These are phyloP conservation scores for Parasteatoda tepidariorum DNA, from an alignment of 1,140 invertebrate genomes.

Conservation along the genomic window DNA sequence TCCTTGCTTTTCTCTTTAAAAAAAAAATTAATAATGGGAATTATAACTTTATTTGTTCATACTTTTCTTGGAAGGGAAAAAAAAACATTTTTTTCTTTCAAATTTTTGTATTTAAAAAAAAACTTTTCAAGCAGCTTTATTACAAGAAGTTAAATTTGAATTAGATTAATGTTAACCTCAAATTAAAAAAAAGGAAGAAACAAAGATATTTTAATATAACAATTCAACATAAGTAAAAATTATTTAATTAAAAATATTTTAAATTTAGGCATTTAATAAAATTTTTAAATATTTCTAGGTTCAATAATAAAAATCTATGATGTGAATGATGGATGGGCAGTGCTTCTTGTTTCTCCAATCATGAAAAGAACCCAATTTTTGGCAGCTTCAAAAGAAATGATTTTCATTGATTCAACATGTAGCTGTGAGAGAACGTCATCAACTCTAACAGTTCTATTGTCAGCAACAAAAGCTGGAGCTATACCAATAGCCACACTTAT, in stretches of 20 bases:
- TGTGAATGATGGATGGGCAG: background rate
- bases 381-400: background rate
- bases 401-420: background rate
- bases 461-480: slow-evolving; percentile 12
- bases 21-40: no score
- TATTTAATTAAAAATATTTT: background rate
- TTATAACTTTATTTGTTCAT: no score
- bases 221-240: background rate
- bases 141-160: background rate
- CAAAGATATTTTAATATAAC: background rate
- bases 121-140: no score
- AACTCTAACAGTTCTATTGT: background rate
- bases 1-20: no score
- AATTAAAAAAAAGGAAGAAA: background rate
- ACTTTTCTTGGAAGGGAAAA: no score
- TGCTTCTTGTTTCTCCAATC: background rate
- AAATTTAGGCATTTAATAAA: no score
- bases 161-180: background rate
- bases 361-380: background rate
- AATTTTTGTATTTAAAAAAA: no score
- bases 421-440: background rate
- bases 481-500: background rate
- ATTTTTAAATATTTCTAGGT: background rate
- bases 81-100: no score
- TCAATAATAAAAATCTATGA: background rate